A percentile compares a stretch with the other conserved stretches of the same genome.
phyloP scores from a whole-genome alignment of 2,797 vertebrate species.

The Liasis olivaceus region DNA sequence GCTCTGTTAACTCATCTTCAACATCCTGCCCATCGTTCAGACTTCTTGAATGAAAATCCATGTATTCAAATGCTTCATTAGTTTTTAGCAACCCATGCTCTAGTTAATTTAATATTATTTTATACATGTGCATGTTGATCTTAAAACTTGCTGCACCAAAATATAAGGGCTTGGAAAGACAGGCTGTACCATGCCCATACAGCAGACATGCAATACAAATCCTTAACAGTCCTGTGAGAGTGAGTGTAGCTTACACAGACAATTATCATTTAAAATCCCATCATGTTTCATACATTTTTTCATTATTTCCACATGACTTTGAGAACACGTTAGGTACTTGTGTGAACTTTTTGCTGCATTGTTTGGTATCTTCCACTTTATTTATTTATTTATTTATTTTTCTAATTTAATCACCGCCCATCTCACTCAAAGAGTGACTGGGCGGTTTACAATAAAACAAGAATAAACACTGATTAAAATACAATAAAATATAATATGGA shows the following conservation, averaged over 20 bases:
- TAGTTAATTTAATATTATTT: not conserved
- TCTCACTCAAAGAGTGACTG: no score
- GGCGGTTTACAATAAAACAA: no score
- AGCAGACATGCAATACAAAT: constrained; percentile 1
- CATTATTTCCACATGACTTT: not conserved
- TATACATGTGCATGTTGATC: not conserved
- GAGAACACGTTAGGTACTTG: not conserved
- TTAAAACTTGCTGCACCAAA: not conserved
- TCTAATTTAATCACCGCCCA: no score
- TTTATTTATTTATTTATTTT: no score
- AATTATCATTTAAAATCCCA: not conserved
- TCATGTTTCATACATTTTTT: not conserved
- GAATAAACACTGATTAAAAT: no score
- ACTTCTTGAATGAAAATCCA: not conserved
- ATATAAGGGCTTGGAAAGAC: not conserved
- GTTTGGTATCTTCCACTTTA: constrained; percentile 2
- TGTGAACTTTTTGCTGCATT: constrained; percentile 4
- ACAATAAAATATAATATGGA: not conserved
- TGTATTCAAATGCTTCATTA: not conserved
- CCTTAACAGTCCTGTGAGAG: not conserved
- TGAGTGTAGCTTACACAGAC: not conserved
- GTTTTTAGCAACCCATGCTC: not conserved
- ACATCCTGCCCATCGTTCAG: not conserved
- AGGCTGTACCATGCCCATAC: not conserved
- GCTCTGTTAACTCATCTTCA: not conserved